phyloP scores from a whole-genome alignment of 2,797 vertebrate genomes.

The Monodelphis domestica region DNA sequence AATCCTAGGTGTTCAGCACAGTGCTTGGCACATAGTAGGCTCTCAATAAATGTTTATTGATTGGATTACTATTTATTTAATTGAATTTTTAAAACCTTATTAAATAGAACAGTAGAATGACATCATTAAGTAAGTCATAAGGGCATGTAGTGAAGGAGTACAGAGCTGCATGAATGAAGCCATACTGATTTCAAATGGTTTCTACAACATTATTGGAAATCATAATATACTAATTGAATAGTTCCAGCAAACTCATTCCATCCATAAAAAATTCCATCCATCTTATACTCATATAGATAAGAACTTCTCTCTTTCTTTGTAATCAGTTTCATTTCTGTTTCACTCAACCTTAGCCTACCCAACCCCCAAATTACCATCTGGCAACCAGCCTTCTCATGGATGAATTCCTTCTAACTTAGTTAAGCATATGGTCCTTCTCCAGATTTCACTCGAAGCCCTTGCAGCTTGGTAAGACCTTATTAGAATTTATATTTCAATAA shows the following conservation, averaged over 20 bases:
- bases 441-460: neutral
- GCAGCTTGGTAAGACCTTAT: neutral
- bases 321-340: neutral
- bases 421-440: neutral
- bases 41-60: neutral
- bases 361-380: neutral
- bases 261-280: neutral
- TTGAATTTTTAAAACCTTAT: neutral
- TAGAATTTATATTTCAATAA: too few relatives aligned
- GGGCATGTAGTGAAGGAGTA: neutral
- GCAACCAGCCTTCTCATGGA: neutral
- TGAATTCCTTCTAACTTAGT: neutral
- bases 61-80: neutral
- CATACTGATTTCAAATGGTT: neutral
- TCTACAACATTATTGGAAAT: neutral
- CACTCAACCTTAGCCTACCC: too few relatives aligned
- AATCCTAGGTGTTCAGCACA: neutral
- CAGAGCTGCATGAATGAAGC: neutral
- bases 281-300: neutral
- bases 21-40: neutral
- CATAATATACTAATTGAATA: neutral
- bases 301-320: too few relatives aligned
- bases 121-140: neutral
- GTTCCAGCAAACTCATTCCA: neutral
- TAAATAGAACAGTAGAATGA: neutral